Conservation (phyloP, 2,113 vertebrate species). For the Eidolon helvum region DNA sequence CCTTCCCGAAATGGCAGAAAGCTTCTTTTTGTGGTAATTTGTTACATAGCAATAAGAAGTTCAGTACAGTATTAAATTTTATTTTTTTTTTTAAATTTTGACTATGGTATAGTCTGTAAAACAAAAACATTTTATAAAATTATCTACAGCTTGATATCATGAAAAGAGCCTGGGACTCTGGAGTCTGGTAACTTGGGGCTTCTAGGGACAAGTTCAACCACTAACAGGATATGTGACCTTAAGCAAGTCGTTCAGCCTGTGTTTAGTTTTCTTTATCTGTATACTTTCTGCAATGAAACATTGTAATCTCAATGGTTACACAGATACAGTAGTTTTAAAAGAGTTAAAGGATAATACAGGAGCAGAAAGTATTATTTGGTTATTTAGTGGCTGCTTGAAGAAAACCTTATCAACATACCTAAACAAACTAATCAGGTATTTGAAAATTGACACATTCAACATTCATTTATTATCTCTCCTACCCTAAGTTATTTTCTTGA, state of each 20-base stretch:
- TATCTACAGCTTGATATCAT: not conserved
- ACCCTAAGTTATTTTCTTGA: slow-evolving; percentile 52
- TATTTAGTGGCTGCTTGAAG: not conserved
- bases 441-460: slow-evolving; percentile 15
- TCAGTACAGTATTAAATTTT: not conserved
- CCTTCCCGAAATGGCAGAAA: not conserved
- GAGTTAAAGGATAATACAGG: not conserved
- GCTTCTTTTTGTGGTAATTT: not conserved
- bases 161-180: not conserved
- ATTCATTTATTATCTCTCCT: slow-evolving; percentile 32
- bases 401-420: slow-evolving; percentile 12
- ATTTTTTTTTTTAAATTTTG: not conserved
- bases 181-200: not conserved
- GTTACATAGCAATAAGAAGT: not conserved
- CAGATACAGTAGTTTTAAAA: not conserved
- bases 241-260: not conserved
- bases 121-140: not conserved
- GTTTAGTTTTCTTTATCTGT: not conserved
- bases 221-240: not conserved
- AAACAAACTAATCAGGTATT: not conserved
- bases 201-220: not conserved
- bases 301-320: not conserved
- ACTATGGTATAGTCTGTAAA: not conserved
- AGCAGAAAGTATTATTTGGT: not conserved
- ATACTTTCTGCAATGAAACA: not conserved